Percentiles rank a stretch among this genome's conserved stretches.
These are phyloP conservation scores for Erebia aethiops DNA, from an alignment of 2,888 invertebrate genomes.

Conservation along the genomic window DNA sequence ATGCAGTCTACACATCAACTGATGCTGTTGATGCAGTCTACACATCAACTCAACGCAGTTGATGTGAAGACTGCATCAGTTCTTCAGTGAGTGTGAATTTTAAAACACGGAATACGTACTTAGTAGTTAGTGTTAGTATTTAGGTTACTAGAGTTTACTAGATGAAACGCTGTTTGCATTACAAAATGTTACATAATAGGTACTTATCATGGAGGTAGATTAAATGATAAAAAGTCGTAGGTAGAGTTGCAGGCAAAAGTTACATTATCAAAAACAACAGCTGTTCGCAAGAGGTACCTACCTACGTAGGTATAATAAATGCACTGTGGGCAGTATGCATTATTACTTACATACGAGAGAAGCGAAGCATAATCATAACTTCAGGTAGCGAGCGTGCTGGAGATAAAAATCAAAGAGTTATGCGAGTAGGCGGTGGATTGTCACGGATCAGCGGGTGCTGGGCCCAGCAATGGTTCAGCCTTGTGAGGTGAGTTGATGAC, in stretches of 20 bases:
- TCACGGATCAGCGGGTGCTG: constrained; percentile 70
- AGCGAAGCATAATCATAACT: constrained; percentile 40
- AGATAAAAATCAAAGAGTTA: constrained; percentile 45
- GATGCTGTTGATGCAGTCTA: too few species aligned
- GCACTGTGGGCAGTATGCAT: constrained; percentile 35
- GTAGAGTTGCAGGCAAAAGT: constrained; percentile 4
- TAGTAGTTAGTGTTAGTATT: too few species aligned
- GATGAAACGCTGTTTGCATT: background rate
- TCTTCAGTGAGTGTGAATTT: too few species aligned
- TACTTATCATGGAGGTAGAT: background rate
- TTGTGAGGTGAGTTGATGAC: constrained; percentile 70
- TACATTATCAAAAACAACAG: constrained; percentile 25
- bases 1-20: too few species aligned
- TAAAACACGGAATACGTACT: too few species aligned
- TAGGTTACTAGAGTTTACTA: too few species aligned
- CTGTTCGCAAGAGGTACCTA: constrained; percentile 26
- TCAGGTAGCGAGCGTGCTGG: constrained; percentile 38
- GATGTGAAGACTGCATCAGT: background rate
- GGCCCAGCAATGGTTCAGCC: constrained; percentile 50
- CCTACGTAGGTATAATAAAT: constrained; percentile 1
- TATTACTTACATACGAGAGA: constrained; percentile 38
- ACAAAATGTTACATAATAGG: background rate
- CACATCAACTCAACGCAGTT: too few species aligned
- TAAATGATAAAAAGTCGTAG: constrained; percentile 1
- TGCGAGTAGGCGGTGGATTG: constrained; percentile 62